Evolutionary conservation across 2,113 vertebrate genomes (phyloP).

Genomic region (Lates calcarifer): DNA sequence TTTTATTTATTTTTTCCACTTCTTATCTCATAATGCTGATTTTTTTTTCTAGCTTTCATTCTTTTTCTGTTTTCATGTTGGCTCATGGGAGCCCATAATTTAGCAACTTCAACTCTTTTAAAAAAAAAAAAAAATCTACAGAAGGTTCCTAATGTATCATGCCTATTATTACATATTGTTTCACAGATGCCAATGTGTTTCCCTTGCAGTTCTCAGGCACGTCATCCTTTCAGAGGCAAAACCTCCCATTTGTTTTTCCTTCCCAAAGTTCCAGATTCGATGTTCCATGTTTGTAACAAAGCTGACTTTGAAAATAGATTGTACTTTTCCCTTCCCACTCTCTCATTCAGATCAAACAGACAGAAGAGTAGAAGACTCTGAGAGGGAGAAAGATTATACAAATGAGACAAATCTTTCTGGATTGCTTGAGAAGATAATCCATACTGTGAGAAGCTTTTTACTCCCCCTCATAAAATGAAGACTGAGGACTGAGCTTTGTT

Average conservation of each 20-base stretch:
- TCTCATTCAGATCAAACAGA: conserved; percentile 4
- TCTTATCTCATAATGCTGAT: too few species aligned
- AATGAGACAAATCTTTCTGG: conserved; percentile 65
- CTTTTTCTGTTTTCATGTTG: too few species aligned
- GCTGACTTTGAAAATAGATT: conserved; percentile 5
- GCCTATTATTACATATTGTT: background rate
- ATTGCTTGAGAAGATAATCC: conserved; percentile 58
- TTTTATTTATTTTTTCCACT: too few species aligned
- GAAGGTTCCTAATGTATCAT: too few species aligned
- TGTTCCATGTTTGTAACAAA: conserved; percentile 23
- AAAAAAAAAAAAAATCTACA: too few species aligned
- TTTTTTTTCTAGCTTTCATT: too few species aligned
- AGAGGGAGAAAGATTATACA: conserved; percentile 58
- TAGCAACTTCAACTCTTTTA: too few species aligned
- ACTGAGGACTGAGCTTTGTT: conserved; percentile 15
- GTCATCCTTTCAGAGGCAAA: background rate
- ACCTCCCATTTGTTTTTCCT: background rate
- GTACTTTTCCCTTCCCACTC: background rate
- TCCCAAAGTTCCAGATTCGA: background rate
- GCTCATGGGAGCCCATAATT: too few species aligned
- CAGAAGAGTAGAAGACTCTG: background rate
- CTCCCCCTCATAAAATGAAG: conserved; percentile 7
- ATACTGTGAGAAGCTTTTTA: conserved; percentile 34
- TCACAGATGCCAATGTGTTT: conserved; percentile 3
- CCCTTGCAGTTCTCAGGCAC: background rate